Evolutionary conservation across 2,113 vertebrate genomes (phyloP), one percentile per base, ranked within the genome.

Genomic region (Perca fluviatilis): DNA sequence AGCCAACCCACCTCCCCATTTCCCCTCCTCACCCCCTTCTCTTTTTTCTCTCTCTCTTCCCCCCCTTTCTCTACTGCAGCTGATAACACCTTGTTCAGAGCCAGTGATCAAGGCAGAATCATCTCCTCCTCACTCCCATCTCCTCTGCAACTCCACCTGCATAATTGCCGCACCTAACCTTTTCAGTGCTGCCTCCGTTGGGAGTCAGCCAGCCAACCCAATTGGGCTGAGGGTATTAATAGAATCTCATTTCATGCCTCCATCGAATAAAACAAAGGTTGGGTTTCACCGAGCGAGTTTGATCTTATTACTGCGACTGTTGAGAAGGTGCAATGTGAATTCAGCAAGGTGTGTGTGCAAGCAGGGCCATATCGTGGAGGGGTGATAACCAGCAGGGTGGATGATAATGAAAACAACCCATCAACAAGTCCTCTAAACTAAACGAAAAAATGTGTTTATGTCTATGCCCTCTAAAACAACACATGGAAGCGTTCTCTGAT

Each of bases 151-250:
- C 90, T 89, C 91, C 95, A 96, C 94, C 95, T 94, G 95, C 92
- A 91, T 95, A 96, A 96, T 96, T 96, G 94, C 94, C 77, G 93
- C 88, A 92, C 93, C 94, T 96, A 95, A 96, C 95, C 95, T 95
- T 96, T 96, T 94, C 94, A 94, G 88, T 64, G 78, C 91, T 90
- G 90, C 93, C 92, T 93, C 94, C 91, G 46, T 80, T 84, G 91
- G 93, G 91, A 93, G 91, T 91, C 89, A 94, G 89, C 85, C 88
- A 92, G 91, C 87, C 89, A 89, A 77, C 92, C 93, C 91, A 91
- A 93, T 95, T 92, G 93, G 90, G 93, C 88, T 89, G 79, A 43
- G 33, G 86, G 85, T 95, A 96, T 95, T 96, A 96, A 95, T 96
- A 95, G 93, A 93, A 93, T 90, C 95, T 95, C 92, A 94, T 95